These are phyloP conservation scores for Caenorhabditis briggsae DNA, from an alignment of 1,140 invertebrate species.

Conservation along the genomic window DNA sequence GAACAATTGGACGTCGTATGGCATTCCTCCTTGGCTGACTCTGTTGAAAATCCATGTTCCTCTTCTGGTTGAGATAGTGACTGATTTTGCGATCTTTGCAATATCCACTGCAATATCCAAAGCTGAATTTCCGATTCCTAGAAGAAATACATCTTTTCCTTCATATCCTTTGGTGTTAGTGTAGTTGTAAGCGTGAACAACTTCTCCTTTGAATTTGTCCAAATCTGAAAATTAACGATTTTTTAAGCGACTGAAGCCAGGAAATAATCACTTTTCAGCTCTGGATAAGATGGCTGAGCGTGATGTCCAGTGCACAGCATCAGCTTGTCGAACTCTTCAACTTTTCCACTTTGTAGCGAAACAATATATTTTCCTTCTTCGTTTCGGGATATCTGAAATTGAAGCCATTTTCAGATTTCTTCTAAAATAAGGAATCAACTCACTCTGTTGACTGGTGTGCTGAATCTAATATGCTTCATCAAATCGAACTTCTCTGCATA, in stretches of 20 bases:
- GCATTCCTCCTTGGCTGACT: conserved; percentile 74
- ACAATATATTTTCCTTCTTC: conserved; percentile 42
- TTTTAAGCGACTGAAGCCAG: background rate
- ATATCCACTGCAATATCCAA: conserved; percentile 81
- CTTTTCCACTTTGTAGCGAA: conserved; percentile 65
- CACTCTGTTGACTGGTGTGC: conserved; percentile 76
- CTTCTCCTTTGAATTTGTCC: conserved; percentile 79
- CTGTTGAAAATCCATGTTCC: conserved; percentile 80
- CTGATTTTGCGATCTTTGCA: conserved; percentile 79
- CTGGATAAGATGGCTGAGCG: conserved; percentile 77
- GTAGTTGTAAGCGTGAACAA: conserved; percentile 80
- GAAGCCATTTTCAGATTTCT: background rate
- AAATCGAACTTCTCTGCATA: conserved; percentile 79
- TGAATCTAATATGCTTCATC: conserved; percentile 75
- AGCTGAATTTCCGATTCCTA: conserved; percentile 82
- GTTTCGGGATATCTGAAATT: conserved; percentile 57
- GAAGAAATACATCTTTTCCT: conserved; percentile 79
- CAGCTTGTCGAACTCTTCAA: conserved; percentile 72
- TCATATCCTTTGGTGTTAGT: conserved; percentile 78
- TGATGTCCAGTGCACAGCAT: conserved; percentile 80
- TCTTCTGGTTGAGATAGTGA: conserved; percentile 80
- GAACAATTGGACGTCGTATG: conserved; percentile 73
- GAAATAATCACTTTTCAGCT: conserved; percentile 71
- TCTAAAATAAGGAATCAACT: background rate
- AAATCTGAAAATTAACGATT: conserved; percentile 70